Conservation (phyloP, 2,888 invertebrate genomes). For the Parasteatoda lunata region DNA sequence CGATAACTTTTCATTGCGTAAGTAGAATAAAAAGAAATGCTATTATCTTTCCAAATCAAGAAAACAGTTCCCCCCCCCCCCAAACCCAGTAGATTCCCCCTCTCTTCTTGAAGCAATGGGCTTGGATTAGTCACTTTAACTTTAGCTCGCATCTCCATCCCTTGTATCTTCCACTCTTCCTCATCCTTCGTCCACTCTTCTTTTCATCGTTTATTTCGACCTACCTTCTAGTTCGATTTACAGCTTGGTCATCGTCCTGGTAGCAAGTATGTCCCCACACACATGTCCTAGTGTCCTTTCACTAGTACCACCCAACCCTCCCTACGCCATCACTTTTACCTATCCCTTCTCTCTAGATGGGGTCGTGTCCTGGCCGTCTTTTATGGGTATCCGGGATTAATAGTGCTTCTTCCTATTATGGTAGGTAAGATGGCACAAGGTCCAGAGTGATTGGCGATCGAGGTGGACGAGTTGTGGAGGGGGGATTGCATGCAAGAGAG, state of each 20-base stretch:
- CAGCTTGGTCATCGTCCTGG: constrained; percentile 37
- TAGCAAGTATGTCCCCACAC: constrained; percentile 37
- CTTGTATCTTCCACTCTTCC: neutral
- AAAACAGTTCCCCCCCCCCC: neutral
- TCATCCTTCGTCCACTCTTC: constrained; percentile 10
- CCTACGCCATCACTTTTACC: constrained; percentile 25
- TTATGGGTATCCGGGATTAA: constrained; percentile 67
- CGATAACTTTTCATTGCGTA: too few species aligned
- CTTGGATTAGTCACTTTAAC: constrained; percentile 63
- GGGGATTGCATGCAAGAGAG: neutral
- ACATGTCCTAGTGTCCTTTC: constrained; percentile 27
- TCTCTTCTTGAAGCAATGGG: constrained; percentile 30
- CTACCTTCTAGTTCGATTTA: constrained; percentile 62
- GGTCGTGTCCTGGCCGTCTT: constrained; percentile 37
- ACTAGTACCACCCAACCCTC: neutral
- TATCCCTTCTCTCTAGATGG: constrained; percentile 16
- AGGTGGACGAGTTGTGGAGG: constrained; percentile 1
- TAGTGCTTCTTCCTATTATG: constrained; percentile 66
- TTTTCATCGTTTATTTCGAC: constrained; percentile 43
- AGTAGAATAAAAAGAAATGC: too few species aligned
- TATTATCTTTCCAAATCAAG: neutral
- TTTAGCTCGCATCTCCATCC: constrained; percentile 24
- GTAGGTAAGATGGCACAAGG: constrained; percentile 26
- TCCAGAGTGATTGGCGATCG: constrained; percentile 27
- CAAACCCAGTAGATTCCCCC: neutral